Conservation (phyloP, 2,797 vertebrate genomes). For the Margarornis squamiger region DNA sequence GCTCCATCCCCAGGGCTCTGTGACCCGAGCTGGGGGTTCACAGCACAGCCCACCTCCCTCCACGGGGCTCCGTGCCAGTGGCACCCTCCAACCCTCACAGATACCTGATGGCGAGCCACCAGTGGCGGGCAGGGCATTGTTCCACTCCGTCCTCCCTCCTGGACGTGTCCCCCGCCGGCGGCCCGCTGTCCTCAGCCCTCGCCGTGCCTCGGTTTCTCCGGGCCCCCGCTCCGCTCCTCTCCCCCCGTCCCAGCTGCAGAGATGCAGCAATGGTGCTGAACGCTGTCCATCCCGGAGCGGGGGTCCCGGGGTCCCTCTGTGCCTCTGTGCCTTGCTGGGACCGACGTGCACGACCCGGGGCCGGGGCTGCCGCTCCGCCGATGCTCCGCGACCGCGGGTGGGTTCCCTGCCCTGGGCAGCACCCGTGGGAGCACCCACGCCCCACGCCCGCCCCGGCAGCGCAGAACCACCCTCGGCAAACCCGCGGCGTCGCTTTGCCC, state of each 20-base stretch:
- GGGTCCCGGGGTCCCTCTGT: neutral
- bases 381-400: neutral
- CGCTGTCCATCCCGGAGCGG: neutral
- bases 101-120: neutral
- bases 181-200: neutral
- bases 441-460: neutral
- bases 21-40: neutral
- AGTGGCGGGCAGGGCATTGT: neutral
- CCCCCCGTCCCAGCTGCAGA: neutral
- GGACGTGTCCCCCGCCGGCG: neutral
- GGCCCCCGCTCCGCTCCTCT: neutral
- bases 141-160: neutral
- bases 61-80: accelerated
- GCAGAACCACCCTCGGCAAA: neutral
- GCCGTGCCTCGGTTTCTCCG: neutral
- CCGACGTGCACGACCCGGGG: neutral
- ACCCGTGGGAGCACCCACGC: neutral
- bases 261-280: neutral
- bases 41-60: neutral
- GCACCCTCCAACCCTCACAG: neutral
- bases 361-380: neutral
- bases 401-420: neutral
- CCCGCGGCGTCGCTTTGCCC: neutral
- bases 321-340: neutral
- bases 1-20: neutral